These are phyloP conservation scores for Pelobates fuscus DNA, from an alignment of 2,113 vertebrate species.

Conservation along the genomic window DNA sequence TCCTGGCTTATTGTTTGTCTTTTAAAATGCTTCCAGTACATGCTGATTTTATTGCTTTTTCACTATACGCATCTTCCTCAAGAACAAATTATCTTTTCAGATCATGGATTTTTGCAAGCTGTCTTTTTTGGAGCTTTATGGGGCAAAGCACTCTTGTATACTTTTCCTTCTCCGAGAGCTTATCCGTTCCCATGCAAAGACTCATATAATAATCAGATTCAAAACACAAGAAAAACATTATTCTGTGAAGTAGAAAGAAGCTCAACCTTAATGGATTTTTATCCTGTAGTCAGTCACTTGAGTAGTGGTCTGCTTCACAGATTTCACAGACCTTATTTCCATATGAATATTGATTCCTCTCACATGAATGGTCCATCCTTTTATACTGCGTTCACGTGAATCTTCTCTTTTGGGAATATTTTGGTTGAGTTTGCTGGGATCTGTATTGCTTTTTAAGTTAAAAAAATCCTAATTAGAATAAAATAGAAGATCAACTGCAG, in stretches of 20 bases:
- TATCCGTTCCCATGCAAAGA: conserved; percentile 36
- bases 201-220: conserved; percentile 28
- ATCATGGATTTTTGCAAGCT: conserved; percentile 13
- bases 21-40: background rate
- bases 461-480: conserved; percentile 53
- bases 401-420: conserved; percentile 51
- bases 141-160: conserved; percentile 14
- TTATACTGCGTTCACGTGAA: conserved; percentile 54
- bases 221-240: conserved; percentile 42
- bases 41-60: conserved; percentile 2
- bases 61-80: background rate
- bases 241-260: conserved; percentile 46
- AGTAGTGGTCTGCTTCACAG: conserved; percentile 58
- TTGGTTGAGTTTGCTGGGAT: conserved; percentile 32
- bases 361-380: conserved; percentile 56
- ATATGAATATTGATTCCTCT: conserved; percentile 60
- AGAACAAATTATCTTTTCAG: conserved; percentile 25
- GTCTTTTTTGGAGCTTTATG: conserved; percentile 11
- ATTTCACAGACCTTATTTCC: conserved; percentile 59
- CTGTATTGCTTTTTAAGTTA: conserved; percentile 43
- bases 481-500: conserved; percentile 51
- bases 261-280: conserved; percentile 55
- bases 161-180: conserved; percentile 20
- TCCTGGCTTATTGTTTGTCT: background rate
- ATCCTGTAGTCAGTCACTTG: conserved; percentile 55